Conservation (phyloP, 1,140 invertebrate species). For the Theocolax elegans region DNA sequence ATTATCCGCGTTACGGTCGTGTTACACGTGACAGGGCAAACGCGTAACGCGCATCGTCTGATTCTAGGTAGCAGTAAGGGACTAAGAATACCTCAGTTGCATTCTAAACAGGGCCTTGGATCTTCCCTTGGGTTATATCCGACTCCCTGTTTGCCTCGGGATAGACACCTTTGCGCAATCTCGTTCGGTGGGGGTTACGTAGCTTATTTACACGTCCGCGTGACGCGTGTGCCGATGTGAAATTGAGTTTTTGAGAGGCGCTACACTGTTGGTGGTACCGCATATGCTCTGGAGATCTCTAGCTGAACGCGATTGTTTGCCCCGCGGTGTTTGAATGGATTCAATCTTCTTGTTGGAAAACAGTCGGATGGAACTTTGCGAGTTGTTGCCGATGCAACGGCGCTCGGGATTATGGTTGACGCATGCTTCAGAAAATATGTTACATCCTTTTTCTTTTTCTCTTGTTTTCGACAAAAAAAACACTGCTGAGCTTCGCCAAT, state of each 20-base stretch:
- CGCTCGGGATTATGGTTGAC: too few species aligned
- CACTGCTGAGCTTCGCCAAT: too few species aligned
- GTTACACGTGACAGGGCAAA: background rate
- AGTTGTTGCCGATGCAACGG: too few species aligned
- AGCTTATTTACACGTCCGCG: conserved; percentile 10
- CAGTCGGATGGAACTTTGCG: background rate
- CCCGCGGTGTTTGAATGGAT: background rate
- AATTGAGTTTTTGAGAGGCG: conserved; percentile 30
- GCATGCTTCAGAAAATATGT: too few species aligned
- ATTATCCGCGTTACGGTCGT: too few species aligned
- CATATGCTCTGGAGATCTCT: background rate
- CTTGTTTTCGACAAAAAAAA: too few species aligned
- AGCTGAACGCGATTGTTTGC: background rate
- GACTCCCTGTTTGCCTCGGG: conserved; percentile 5
- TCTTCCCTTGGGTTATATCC: background rate
- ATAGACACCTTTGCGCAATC: conserved; percentile 24
- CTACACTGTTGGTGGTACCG: background rate
- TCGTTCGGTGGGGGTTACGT: too few species aligned
- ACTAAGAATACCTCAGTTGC: conserved; percentile 47
- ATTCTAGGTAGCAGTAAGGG: background rate
- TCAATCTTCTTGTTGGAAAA: conserved; percentile 1
- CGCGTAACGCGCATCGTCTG: background rate
- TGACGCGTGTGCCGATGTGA: background rate
- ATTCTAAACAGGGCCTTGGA: conserved; percentile 52
- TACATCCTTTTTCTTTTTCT: too few species aligned